Base-by-base conservation (phyloP, 1,140 invertebrate genomes). In the Tetranychus cinnabarinus region DNA sequence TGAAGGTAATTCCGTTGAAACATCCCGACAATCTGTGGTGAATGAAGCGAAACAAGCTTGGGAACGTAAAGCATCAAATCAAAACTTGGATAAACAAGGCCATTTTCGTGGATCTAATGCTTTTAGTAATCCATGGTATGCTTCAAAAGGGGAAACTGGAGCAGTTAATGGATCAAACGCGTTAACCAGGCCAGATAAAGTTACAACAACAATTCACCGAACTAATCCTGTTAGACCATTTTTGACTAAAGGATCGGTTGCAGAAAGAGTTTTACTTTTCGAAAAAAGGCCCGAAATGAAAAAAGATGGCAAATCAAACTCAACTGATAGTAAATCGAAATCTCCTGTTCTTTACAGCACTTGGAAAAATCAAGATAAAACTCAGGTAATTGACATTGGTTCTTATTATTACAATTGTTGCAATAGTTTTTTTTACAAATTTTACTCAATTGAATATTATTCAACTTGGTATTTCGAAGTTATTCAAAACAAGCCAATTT, bases 251-350 rank as follows among this genome's bases (percentile, higher is more conserved):
- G 88, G 88, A 4, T 90, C 87, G 1, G 88, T 92, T 0, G 88
- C 88, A 3, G 88, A 91, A 69, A 75, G 88, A 39, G 87, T 91
- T 39, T 77, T 91, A 58, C 86, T 90, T 67, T 92, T 91, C 70
- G 88, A 92, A 70, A 82, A 86, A 70, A 87, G 86, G 69, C 88
- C 88, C 1, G 85, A 69, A 34, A 58, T 62, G 42, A 46, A 35
- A 23, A 58, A 46, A 58, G 37, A 46, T 4, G 6, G 3, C 5
- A 56, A 15, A 56, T 15, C 13, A 56, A 7, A 4, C 4, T 34
- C 6, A 13, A 56, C 1, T 37, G 13, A 33, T 36, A 56, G 6
- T 34, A 56, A 33, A 37, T 31, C 37, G 6, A 56, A 56, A 36
- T 56, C 55, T 15, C 34, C 55, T 6, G 55, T 39, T 35, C 33